These are phyloP conservation scores for Nephrotoma appendiculata DNA, from an alignment of 2,888 invertebrate species.

Conservation along the genomic window DNA sequence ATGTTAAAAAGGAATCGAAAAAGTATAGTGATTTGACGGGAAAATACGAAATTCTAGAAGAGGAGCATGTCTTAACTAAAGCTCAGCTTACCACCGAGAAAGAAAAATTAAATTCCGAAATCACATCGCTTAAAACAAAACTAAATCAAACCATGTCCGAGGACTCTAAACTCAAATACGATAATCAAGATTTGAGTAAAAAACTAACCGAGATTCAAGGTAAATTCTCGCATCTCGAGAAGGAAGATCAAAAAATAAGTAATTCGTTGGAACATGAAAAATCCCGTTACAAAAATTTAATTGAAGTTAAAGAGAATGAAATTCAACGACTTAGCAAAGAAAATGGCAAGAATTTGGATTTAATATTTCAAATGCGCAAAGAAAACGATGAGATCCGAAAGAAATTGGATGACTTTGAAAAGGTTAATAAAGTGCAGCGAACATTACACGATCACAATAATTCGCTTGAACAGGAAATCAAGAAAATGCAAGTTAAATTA, in stretches of 20 bases:
- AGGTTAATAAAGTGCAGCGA: constrained; percentile 67
- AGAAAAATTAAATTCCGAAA: constrained; percentile 47
- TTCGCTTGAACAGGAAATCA: constrained; percentile 60
- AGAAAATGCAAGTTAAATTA: constrained; percentile 47
- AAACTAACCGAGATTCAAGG: constrained; percentile 24
- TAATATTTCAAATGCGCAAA: constrained; percentile 54
- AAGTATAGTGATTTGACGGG: constrained; percentile 66
- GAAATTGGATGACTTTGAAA: constrained; percentile 73
- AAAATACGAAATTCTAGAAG: constrained; percentile 70
- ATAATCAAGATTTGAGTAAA: constrained; percentile 25
- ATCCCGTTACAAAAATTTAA: constrained; percentile 47
- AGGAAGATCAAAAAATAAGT: constrained; percentile 20
- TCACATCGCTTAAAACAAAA: constrained; percentile 22
- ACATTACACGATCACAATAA: constrained; percentile 62
- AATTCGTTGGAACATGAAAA: constrained; percentile 43
- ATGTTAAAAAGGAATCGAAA: constrained; percentile 49
- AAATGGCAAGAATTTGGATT: constrained; percentile 50
- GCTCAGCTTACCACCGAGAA: constrained; percentile 70
- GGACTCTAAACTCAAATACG: constrained; percentile 17
- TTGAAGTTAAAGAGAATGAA: constrained; percentile 63
- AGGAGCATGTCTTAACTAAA: constrained; percentile 72
- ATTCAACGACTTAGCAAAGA: constrained; percentile 53
- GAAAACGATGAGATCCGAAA: constrained; percentile 67
- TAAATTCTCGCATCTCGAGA: constrained; percentile 24
- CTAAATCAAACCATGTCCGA: constrained; percentile 22